Evolutionary conservation across 2,797 vertebrate genomes (phyloP).

Genomic region (Sarcoramphus papa): DNA sequence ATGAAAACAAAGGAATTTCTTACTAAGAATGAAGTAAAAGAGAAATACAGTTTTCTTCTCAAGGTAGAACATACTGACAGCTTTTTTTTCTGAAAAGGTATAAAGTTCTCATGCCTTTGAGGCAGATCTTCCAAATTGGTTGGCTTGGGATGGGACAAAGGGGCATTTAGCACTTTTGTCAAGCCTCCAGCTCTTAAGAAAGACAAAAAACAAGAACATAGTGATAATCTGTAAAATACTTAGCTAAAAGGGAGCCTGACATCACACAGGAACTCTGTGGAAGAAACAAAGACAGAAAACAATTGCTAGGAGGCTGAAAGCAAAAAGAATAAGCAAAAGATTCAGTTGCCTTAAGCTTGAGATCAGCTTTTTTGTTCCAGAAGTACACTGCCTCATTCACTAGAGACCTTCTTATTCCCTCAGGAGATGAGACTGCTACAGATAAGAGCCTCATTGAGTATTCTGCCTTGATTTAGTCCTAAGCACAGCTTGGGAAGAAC

Average conservation of each 20-base stretch:
- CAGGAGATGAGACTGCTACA: not conserved
- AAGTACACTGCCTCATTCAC: not conserved
- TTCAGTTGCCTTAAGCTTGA: not conserved
- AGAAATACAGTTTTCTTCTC: not conserved
- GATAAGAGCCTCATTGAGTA: not conserved
- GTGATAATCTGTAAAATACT: not conserved
- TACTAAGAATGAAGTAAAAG: not conserved
- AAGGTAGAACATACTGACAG: not conserved
- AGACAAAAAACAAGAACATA: not conserved
- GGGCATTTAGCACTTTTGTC: not conserved
- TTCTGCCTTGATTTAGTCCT: not conserved
- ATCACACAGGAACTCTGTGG: not conserved
- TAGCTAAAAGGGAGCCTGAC: not conserved
- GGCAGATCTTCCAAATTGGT: not conserved
- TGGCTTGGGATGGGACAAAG: not conserved
- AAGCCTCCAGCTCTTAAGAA: not conserved
- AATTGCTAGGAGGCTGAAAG: not conserved
- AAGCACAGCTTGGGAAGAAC: not conserved
- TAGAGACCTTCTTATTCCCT: not conserved
- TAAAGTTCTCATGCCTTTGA: not conserved
- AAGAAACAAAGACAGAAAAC: not conserved
- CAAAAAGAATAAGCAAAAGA: not conserved
- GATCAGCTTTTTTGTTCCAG: not conserved
- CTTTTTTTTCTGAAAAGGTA: not conserved
- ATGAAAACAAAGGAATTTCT: not conserved